Conservation (phyloP, 2,113 vertebrate genomes). For the Thymallus thymallus region DNA sequence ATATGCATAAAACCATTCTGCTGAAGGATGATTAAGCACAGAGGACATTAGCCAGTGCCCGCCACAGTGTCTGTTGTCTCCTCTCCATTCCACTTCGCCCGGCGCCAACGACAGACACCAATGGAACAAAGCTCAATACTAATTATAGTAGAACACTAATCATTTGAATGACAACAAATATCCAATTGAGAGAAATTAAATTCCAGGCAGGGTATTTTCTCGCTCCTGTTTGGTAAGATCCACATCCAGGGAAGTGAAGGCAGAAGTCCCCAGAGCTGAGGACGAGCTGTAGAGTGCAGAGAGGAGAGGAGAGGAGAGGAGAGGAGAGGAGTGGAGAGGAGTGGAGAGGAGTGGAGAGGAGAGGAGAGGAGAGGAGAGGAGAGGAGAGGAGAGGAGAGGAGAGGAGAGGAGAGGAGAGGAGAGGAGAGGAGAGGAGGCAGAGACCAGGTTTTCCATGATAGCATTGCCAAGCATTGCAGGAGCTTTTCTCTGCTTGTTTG, state of each 20-base stretch:
- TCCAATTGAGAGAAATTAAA: conserved; percentile 75
- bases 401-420: too few species aligned
- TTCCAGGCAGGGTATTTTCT: conserved; percentile 63
- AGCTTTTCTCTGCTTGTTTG: conserved; percentile 79
- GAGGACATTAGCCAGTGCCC: conserved; percentile 90
- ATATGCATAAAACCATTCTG: conserved; percentile 99
- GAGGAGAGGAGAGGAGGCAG: conserved; percentile 57
- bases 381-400: too few species aligned
- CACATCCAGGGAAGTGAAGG: conserved; percentile 65
- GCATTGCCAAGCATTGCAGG: conserved; percentile 64
- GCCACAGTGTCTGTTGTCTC: conserved; percentile 77
- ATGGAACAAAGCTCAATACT: conserved; percentile 65
- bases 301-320: too few species aligned
- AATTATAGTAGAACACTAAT: conserved; percentile 64
- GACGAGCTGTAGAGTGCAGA: conserved; percentile 62
- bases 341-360: too few species aligned
- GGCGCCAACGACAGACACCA: conserved; percentile 60
- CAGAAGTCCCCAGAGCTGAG: conserved; percentile 67
- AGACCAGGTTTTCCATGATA: conserved; percentile 69
- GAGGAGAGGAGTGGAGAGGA: too few species aligned
- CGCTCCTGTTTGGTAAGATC: conserved; percentile 76
- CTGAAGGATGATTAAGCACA: conserved; percentile 98
- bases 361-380: too few species aligned
- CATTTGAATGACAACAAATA: conserved; percentile 68
- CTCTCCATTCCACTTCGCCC: conserved; percentile 71